These are phyloP conservation scores for Leptinotarsa lineolata DNA, from an alignment of 1,140 invertebrate species.

Conservation along the genomic window DNA sequence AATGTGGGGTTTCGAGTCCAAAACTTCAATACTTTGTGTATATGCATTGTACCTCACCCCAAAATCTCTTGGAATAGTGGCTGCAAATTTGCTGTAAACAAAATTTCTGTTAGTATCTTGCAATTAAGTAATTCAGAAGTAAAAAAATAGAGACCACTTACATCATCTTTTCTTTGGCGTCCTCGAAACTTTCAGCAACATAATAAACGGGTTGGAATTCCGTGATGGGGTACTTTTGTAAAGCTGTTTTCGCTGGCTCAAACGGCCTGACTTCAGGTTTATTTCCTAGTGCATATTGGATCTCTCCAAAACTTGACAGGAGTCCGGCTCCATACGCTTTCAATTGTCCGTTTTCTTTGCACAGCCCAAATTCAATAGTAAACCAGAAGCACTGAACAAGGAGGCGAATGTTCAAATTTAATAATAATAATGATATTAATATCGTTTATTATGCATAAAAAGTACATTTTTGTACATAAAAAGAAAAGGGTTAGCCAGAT, in stretches of 20 bases:
- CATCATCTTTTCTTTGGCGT: slow-evolving; percentile 96
- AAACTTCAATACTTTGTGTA: neutral
- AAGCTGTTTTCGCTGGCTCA: slow-evolving; percentile 81
- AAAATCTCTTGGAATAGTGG: neutral
- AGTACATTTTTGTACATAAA: too few species aligned
- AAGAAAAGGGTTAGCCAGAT: too few species aligned
- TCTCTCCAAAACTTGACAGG: slow-evolving; percentile 94
- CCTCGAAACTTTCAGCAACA: slow-evolving; percentile 92
- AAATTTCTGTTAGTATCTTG: too few species aligned
- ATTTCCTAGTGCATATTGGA: slow-evolving; percentile 88
- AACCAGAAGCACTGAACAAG: slow-evolving; percentile 99
- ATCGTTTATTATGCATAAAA: too few species aligned
- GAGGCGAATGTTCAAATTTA: too few species aligned
- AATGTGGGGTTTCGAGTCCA: neutral
- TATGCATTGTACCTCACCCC: neutral
- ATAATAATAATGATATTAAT: too few species aligned
- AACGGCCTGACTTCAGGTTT: slow-evolving; percentile 85
- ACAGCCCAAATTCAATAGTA: slow-evolving; percentile 96
- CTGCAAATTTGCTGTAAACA: too few species aligned
- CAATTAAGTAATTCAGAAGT: too few species aligned
- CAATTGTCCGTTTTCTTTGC: slow-evolving; percentile 84
- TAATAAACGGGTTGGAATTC: slow-evolving; percentile 96
- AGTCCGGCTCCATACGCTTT: slow-evolving; percentile 97
- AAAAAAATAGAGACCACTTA: slow-evolving; percentile 61
- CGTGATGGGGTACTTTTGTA: slow-evolving; percentile 94